A percentile compares a stretch with the other conserved stretches of the same genome.
These are phyloP conservation scores for Ctenochaetus hawaiiensis DNA, from an alignment of 2,797 vertebrate genomes.

Conservation along the genomic window DNA sequence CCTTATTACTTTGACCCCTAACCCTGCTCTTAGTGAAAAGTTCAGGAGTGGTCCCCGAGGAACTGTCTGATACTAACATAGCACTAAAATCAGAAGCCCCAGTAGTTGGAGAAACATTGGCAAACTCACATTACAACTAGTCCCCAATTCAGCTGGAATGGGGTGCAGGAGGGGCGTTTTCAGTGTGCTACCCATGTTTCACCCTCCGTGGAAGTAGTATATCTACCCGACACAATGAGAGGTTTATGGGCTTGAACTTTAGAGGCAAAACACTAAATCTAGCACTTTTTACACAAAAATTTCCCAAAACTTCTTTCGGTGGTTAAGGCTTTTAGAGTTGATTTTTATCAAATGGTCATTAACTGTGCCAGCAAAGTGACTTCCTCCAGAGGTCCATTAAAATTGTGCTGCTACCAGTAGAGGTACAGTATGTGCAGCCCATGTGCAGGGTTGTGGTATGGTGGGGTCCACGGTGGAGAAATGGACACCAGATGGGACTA, in stretches of 20 bases:
- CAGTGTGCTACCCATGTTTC: constrained; percentile 86
- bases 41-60: constrained; percentile 79
- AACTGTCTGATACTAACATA: constrained; percentile 63
- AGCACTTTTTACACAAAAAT: constrained; percentile 89
- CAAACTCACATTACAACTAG: constrained; percentile 52
- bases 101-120: constrained; percentile 84
- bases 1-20: constrained; percentile 81
- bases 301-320: constrained; percentile 30
- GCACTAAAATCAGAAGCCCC: constrained; percentile 73
- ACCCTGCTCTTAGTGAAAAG: constrained; percentile 71
- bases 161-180: constrained; percentile 52
- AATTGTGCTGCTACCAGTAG: constrained; percentile 71
- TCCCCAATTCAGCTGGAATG: constrained; percentile 56
- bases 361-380: constrained; percentile 87
- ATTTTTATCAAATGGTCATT: constrained; percentile 92
- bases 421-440: constrained; percentile 59
- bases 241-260: constrained; percentile 96
- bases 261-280: constrained; percentile 96
- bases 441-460: constrained; percentile 74
- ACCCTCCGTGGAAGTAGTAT: constrained; percentile 91
- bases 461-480: constrained; percentile 85
- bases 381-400: constrained; percentile 92
- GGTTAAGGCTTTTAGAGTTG: constrained; percentile 75
- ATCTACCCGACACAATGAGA: constrained; percentile 94
- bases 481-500: constrained; percentile 87